A percentile compares a stretch with the other conserved stretches of the same genome.
Evolutionary conservation across 1,140 invertebrate genomes (phyloP).

Genomic region (Steinernema feltiae): DNA sequence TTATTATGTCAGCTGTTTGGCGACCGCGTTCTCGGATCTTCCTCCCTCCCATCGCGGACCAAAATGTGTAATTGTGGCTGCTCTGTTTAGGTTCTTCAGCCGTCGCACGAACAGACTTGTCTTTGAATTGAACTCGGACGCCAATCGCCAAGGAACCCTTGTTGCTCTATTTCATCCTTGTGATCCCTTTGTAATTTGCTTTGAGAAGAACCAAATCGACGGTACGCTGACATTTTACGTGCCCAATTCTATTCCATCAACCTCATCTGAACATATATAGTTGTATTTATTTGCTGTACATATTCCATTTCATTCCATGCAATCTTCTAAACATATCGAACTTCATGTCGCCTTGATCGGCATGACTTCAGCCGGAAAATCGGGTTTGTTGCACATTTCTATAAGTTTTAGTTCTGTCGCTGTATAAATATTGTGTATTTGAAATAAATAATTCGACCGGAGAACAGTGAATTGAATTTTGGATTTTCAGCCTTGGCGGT

Average conservation of each 20-base stretch:
- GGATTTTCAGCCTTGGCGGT: constrained; percentile 59
- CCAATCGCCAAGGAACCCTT: not conserved
- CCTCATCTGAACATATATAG: not conserved
- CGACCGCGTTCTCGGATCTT: too few relatives aligned
- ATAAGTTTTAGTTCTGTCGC: not conserved
- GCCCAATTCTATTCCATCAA: not conserved
- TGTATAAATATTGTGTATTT: not conserved
- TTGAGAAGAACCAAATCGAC: constrained; percentile 3
- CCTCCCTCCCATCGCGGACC: too few relatives aligned
- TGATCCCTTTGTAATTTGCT: not conserved
- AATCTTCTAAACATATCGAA: constrained; percentile 16
- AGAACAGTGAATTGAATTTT: constrained; percentile 35
- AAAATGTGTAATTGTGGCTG: not conserved
- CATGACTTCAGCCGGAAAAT: constrained; percentile 58
- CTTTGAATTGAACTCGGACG: not conserved
- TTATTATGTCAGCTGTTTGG: too few relatives aligned
- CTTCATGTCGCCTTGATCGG: constrained; percentile 58
- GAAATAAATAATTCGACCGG: not conserved
- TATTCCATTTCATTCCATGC: too few relatives aligned
- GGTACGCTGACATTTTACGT: not conserved
- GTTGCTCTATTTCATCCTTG: not conserved
- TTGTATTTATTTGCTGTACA: too few relatives aligned
- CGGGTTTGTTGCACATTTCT: constrained; percentile 46
- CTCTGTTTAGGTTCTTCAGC: not conserved
- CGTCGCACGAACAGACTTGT: not conserved